phyloP scores from a whole-genome alignment of 64 coral and sea anemone genomes.

The Anthopleura sola region DNA sequence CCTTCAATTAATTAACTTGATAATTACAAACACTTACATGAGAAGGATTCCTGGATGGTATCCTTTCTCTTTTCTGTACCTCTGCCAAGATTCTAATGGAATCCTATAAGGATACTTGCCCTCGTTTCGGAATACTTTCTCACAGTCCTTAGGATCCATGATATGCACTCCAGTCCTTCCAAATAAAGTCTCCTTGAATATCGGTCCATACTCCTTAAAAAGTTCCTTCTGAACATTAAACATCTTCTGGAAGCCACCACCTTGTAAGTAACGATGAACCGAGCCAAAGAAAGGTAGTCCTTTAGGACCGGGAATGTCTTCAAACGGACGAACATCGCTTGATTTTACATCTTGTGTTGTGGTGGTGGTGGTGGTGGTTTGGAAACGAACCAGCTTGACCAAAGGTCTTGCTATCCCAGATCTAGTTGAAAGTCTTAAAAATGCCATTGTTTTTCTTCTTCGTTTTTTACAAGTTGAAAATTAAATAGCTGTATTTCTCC shows the following conservation, averaged over 20 bases:
- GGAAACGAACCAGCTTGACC: not conserved
- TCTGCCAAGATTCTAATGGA: not conserved
- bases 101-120: conserved; percentile 39
- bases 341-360: not conserved
- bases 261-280: not conserved
- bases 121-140: conserved; percentile 45
- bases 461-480: too few species aligned
- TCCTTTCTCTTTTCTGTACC: conserved; percentile 9
- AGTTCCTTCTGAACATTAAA: not conserved
- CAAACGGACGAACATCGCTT: conserved; percentile 15
- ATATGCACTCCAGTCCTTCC: conserved; percentile 6
- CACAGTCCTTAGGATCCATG: conserved; percentile 13
- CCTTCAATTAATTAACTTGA: not conserved
- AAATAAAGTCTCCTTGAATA: conserved; percentile 24
- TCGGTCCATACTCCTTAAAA: conserved; percentile 37
- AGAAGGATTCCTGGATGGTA: not conserved
- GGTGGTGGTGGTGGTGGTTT: not conserved
- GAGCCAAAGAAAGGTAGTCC: conserved; percentile 11
- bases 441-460: not conserved
- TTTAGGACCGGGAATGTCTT: conserved; percentile 44
- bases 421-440: not conserved
- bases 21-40: not conserved
- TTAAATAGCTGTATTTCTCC: too few species aligned
- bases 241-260: conserved; percentile 12
- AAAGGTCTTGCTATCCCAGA: not conserved